Base-by-base conservation (phyloP, 1,140 invertebrate species). In the Aphidius ervi region DNA sequence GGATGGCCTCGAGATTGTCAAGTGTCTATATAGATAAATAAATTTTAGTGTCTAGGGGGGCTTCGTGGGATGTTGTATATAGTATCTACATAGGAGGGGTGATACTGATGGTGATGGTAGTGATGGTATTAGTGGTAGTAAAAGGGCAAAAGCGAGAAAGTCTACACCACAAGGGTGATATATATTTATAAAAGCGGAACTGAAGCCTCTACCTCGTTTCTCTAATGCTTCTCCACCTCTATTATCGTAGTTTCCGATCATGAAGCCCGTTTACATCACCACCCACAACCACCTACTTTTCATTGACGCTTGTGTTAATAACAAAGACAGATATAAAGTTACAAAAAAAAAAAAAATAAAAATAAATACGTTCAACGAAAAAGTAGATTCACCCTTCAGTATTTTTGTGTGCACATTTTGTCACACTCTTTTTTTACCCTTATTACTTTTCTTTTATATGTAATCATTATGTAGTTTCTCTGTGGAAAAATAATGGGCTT, bases 171-270 rank as follows among this genome's bases (percentile, higher is more conserved):
- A 56, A 8, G 42, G 16, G 45, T 23, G 10, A 42, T 31, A 56
- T 56, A 56, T 23, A 56, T 9, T 45, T 9, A 45, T 16, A 16
- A 16, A 45, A 31, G 23, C 52, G 52, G 40, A 54, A 42, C 52
- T 39, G 3, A 42, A 54, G 39, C 39, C 52, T 20, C 52, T 41
- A 16, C 40, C 52, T n/a, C 52, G n/a, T 40, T 43, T 47, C 47
- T 48, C 16, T 59, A 50, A 59, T 59, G 47, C 39, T 52, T 39
- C 47, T 49, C 48, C 46, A 37, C 39, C 42, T 59, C 16, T 48
- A 59, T 52, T 59, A 59, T 59, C 48, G 40, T 45, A 16, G 48
- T 45, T 59, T 48, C 46, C 57, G 57, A 59, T 59, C 57, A 16
- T 52, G 52, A 41, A 54, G 40, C 39, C 23, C 23, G 42, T 54